These are phyloP conservation scores for Mythimna pallens DNA, from an alignment of 2,888 invertebrate species.

Conservation along the genomic window DNA sequence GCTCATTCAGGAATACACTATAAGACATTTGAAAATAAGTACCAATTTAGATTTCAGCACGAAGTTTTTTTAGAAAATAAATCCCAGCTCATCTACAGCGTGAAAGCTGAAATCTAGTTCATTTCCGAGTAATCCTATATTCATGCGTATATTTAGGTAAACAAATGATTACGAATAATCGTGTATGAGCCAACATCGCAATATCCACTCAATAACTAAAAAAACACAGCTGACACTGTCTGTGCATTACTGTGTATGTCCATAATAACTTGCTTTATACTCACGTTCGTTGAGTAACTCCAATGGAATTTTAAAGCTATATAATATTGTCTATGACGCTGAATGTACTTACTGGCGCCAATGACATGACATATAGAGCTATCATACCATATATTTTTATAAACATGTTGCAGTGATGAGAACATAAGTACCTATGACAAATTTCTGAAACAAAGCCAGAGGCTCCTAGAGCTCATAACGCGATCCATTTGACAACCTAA, in stretches of 20 bases:
- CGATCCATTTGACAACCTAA: no score
- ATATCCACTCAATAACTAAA: constrained; percentile 40
- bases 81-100: neutral
- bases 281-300: constrained; percentile 74
- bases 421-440: constrained; percentile 26
- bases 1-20: neutral
- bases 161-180: constrained; percentile 19
- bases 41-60: neutral
- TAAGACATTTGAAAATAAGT: neutral
- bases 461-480: no score
- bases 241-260: constrained; percentile 52
- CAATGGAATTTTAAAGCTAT: constrained; percentile 70
- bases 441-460: constrained; percentile 27
- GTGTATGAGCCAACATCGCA: constrained; percentile 21
- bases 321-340: constrained; percentile 70
- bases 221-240: constrained; percentile 49
- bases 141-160: constrained; percentile 10
- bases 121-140: neutral
- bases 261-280: constrained; percentile 73
- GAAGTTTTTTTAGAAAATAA: neutral
- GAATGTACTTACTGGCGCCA: constrained; percentile 74
- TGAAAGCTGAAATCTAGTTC: constrained; percentile 3
- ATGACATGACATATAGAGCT: constrained; percentile 64
- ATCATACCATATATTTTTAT: constrained; percentile 50
- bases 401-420: constrained; percentile 7